Base-by-base conservation (phyloP, 2,888 invertebrate species). In the Lochmaea capreae region DNA sequence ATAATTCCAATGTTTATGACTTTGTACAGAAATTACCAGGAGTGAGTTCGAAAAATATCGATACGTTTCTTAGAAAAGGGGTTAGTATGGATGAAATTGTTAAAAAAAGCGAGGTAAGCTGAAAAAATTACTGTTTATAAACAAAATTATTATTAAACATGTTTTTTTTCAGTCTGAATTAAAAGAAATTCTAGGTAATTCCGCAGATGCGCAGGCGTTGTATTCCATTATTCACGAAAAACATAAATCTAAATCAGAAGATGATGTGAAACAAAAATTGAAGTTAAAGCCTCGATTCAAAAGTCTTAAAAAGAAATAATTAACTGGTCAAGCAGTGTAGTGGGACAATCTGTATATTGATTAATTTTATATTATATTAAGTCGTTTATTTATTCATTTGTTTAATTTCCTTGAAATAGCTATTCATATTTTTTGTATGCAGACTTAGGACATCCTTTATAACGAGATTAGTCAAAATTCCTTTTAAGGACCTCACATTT, bases 1-100 rank as follows among this genome's bases (percentile, higher is more conserved):
- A 90, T 82, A 91, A 92, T 83, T 87, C 89, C 6, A 89, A 89
- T 4, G 90, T 90, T 66, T 90, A 93, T 14, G 91, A 92, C 79
- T 82, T 89, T 78, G 81, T 96, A 90, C 88, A 96, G 93, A 95
- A 95, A 85, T 89, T 98, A 82, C 97, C 98, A 0, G 98, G 98
- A 10, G 91, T 98, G 6, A 94, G 93, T 77, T 92, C 95, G 0
- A 96, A 95, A 86, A 98, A 98, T 87, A 91, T 97, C 6, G 90
- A 92, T 69, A 84, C 89, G 14, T 88, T 98, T 71, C 89, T 98
- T 88, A 93, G 94, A 79, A 92, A 92, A 93, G 58, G 87, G 91
- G 61, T 89, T 89, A 75, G 86, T 92, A 75, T 88, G 77, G 79
- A 80, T 66, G 72, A 75, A 42, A 77, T 80, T 62, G 54, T 82